Evolutionary conservation across 2,797 vertebrate species (phyloP).

Genomic region (Mionectes olivaceus): DNA sequence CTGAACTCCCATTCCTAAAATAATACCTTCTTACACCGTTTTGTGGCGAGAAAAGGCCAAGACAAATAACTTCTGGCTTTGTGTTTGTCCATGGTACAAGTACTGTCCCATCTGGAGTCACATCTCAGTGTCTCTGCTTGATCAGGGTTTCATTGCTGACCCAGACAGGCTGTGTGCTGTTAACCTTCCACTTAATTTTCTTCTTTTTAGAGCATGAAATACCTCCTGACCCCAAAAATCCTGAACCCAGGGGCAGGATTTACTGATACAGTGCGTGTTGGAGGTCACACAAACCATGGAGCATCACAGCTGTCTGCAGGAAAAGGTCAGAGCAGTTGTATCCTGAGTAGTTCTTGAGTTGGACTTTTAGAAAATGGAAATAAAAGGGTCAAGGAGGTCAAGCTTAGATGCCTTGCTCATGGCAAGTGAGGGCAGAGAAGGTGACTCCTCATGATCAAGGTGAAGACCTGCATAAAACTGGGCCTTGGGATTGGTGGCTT

Average conservation of each 20-base stretch:
- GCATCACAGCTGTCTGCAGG: not conserved
- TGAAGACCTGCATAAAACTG: not conserved
- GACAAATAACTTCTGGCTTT: not conserved
- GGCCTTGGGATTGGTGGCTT: not conserved
- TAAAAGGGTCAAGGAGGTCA: not conserved
- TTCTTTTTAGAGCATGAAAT: not conserved
- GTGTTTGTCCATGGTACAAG: not conserved
- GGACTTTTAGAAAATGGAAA: not conserved
- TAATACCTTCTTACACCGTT: not conserved
- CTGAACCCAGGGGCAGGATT: not conserved
- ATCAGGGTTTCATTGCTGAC: not conserved
- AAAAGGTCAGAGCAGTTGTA: not conserved
- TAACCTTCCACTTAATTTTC: not conserved
- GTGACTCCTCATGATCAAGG: not conserved
- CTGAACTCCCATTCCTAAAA: not conserved
- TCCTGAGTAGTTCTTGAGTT: not conserved
- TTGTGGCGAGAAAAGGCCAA: not conserved
- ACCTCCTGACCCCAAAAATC: not conserved
- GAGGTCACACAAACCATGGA: not conserved
- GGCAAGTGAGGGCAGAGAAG: not conserved
- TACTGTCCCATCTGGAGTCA: not conserved
- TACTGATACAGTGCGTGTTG: accelerated
- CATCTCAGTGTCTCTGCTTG: not conserved
- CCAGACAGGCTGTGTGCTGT: not conserved
- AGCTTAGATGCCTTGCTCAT: not conserved